Conservation (phyloP, 1,140 invertebrate genomes). For the Leptopilina clavipes region DNA sequence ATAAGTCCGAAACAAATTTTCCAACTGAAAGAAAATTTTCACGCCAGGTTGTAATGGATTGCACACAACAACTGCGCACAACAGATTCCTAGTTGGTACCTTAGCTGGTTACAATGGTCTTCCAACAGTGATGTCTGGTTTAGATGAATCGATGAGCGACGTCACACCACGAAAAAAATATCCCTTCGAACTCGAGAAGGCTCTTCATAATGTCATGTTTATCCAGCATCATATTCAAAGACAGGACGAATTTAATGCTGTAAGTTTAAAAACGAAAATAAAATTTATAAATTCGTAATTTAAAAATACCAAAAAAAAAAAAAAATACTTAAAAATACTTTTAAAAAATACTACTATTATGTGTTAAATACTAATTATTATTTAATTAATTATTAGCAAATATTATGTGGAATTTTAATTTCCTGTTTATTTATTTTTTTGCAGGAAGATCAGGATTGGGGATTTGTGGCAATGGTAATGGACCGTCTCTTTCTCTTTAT, state of each 20-base stretch:
- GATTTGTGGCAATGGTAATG: constrained; percentile 99
- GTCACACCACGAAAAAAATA: constrained; percentile 88
- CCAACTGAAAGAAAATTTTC: background rate
- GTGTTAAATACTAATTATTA: too few species aligned
- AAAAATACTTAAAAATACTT: too few species aligned
- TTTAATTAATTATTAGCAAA: background rate
- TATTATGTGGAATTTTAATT: background rate
- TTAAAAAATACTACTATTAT: too few species aligned
- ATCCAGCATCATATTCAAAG: constrained; percentile 95
- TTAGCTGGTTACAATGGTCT: constrained; percentile 84
- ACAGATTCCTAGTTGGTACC: constrained; percentile 82
- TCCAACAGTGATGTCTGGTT: constrained; percentile 85
- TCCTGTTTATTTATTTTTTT: constrained; percentile 30
- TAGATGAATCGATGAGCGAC: constrained; percentile 88
- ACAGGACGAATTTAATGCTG: constrained; percentile 94
- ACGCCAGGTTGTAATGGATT: constrained; percentile 82
- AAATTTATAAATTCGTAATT: background rate
- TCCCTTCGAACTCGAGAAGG: constrained; percentile 93
- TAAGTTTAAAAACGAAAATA: constrained; percentile 70
- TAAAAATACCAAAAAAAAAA: too few species aligned
- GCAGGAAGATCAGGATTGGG: constrained; percentile 98
- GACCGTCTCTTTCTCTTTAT: constrained; percentile 98
- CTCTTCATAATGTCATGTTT: constrained; percentile 95
- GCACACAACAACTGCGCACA: constrained; percentile 82
- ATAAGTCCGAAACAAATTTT: too few species aligned